Evolutionary conservation across 1,140 invertebrate species (phyloP), one percentile per base, ranked within the genome.

Genomic region (Chionoecetes opilio): DNA sequence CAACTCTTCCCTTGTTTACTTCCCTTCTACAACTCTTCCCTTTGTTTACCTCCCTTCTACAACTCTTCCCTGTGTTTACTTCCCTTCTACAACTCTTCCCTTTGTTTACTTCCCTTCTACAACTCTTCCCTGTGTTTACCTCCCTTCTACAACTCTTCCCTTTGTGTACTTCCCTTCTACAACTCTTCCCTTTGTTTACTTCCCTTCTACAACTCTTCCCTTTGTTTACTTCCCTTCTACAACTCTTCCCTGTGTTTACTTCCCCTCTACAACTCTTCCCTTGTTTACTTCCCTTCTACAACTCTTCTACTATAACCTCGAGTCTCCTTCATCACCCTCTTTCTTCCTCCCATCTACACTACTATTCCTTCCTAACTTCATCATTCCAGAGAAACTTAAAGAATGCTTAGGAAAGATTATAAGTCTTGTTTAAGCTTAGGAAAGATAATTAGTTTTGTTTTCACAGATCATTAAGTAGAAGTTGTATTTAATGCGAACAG

Each of bases 321-420:
- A 14, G 14, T 85, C 82, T 85, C 82, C 34, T 26, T n/a, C 2
- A 32, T 31, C 82, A 85, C 82, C 82, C 29, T 35, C 82, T 26
- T n/a, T 14, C 29, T 11, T 32, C 82, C 82, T 85, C 8, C 26
- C 34, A n/a, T 85, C 29, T 87, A 87, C 32, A 34, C 26, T 6
- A 34, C 85, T 17, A 37, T 38, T 38, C 37, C 37, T 37, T 87
- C 26, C 85, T 87, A 2, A 38, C 85, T 87, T 38, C 32, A 35
- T 87, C 85, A 87, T 38, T 75, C 63, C 63, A 75, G 63, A 75
- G 63, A 75, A 75, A 5, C 21, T n/a, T 75, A 75, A 75, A 5
- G n/a, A n/a, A n/a, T n/a, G n/a, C 63, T n/a, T 75, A 75, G 63
- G 63, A 75, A 46, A 46, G 5, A 75, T 75, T 6, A 11, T 21